Conservation (phyloP, 2,113 vertebrate genomes). For the Bothrops jararaca region DNA sequence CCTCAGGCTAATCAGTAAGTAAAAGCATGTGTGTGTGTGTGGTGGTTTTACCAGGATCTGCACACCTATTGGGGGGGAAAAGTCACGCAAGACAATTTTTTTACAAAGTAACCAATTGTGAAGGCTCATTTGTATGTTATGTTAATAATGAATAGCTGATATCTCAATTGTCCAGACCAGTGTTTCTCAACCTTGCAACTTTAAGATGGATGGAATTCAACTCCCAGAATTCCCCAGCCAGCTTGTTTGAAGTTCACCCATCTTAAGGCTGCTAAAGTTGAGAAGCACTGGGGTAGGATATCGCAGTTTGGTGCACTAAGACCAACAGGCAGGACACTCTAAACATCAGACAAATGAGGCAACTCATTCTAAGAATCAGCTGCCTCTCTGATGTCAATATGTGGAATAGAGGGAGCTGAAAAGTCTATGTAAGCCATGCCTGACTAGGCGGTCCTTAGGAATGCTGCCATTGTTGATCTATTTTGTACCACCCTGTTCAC, state of each 20-base stretch:
- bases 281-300: not conserved
- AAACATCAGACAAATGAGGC: not conserved
- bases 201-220: not conserved
- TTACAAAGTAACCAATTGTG: not conserved
- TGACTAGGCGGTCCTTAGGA: not conserved
- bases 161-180: not conserved
- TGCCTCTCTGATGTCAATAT: not conserved
- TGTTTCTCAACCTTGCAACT: not conserved
- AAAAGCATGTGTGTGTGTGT: fast-evolving
- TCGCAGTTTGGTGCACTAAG: not conserved
- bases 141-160: not conserved
- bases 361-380: not conserved
- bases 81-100: not conserved
- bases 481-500: not conserved
- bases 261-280: not conserved
- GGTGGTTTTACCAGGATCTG: not conserved
- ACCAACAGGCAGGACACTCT: not conserved
- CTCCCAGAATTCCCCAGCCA: not conserved
- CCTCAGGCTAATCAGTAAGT: not conserved
- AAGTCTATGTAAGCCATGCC: not conserved
- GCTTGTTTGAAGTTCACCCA: not conserved
- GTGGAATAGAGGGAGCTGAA: not conserved
- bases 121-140: not conserved
- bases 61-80: not conserved
- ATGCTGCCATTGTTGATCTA: not conserved